Base-by-base conservation (phyloP, 2,888 invertebrate species). In the Ypsolopha scabrella region DNA sequence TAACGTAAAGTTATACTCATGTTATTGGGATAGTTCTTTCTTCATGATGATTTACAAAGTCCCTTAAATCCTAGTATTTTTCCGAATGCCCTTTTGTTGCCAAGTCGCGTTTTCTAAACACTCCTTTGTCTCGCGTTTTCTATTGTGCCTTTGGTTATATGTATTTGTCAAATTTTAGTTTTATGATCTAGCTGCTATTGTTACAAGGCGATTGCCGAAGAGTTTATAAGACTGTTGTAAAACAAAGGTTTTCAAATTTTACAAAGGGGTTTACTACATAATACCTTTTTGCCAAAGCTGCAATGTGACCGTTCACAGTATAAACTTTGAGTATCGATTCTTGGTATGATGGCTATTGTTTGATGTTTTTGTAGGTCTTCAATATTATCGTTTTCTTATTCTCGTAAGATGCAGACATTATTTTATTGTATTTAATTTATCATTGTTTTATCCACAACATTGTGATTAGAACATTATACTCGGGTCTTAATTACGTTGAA, bases 101-200 rank as follows among this genome's bases (percentile, higher is more conserved):
- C 11, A 33, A 7, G 33, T 10, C 35, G 46, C 8, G 2, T 46
- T 46, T 46, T 46, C 46, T 24, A 35, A 46, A 46, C 46, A 46
- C 33, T 39, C 46, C 11, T 46, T 46, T 35, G 35, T 46, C 10
- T 44, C 6, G 34, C 24, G 24, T 10, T 45, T 9, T 45, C 24
- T 45, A 35, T 46, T 35, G 45, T 45, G 33, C 8, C 2, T 3
- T 9, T 8, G 7, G 35, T 10, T 13, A 43, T 35, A n/a, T 39
- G 39, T 14, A 14, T 43, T 13, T 6, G 43, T 43, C 2, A 24
- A 9, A 14, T 24, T 24, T 43, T 11, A n/a, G 34, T 46, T 7
- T 46, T 46, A 46, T 46, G n/a, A 46, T 46, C 46, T 46, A 46
- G 24, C 35, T 13, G 46, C 9, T 46, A 46, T 46, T 46, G 46